Conservation (phyloP, 2,888 invertebrate genomes). For the Pheosia tremula region DNA sequence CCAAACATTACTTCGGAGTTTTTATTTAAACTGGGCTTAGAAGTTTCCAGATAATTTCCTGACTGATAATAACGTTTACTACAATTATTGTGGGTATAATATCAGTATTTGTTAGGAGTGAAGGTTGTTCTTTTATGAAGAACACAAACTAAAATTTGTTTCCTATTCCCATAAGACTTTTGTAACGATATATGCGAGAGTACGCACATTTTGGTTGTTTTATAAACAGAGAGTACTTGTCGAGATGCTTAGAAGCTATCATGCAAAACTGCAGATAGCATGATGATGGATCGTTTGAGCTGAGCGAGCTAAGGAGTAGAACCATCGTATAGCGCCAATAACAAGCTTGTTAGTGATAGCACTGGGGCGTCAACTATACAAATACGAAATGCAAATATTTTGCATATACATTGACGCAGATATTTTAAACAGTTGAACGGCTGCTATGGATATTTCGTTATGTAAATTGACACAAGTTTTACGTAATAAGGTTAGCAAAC, state of each 20-base stretch:
- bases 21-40: no score
- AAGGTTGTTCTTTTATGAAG: no score
- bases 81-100: no score
- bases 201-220: no score
- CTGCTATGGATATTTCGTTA: not conserved
- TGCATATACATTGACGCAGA: not conserved
- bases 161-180: no score
- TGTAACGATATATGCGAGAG: no score
- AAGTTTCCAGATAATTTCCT: not conserved
- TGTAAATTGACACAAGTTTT: constrained; percentile 33
- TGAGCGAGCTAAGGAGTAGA: constrained; percentile 38
- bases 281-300: constrained; percentile 49
- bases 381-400: constrained; percentile 21
- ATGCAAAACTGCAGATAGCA: constrained; percentile 63
- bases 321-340: constrained; percentile 41
- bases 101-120: no score
- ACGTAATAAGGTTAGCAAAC: constrained; percentile 20
- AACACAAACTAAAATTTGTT: no score
- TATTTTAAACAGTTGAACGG: not conserved
- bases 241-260: constrained; percentile 10
- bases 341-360: constrained; percentile 47
- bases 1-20: no score
- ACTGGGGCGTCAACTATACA: constrained; percentile 37
- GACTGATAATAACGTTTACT: no score
- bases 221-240: not conserved